Evolutionary conservation across 1,140 invertebrate genomes (phyloP), one percentile per base, ranked within the genome.

Genomic region (Caenorhabditis latens): DNA sequence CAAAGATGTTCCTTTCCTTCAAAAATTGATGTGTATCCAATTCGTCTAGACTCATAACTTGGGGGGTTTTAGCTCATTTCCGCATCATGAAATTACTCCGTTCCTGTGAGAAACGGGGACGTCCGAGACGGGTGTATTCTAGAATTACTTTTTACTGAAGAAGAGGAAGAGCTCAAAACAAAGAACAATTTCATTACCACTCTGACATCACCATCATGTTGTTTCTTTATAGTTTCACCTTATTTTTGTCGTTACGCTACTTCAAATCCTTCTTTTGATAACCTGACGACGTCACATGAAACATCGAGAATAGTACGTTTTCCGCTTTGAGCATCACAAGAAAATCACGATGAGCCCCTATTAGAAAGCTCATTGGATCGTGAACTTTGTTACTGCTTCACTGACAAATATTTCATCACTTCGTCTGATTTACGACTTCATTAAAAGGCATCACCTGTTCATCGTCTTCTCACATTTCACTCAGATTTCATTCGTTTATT

Each of bases 371-470:
- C 65, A 71, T 32, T 11, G 42, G 46, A 71, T 46, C 65, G 65
- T 46, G 6, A 46, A 46, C 14, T 71, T 48, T 46, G 1, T 32
- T 63, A 24, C 9, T 19, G 42, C 40, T 71, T 46, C 65, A 71
- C 40, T 46, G 42, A 71, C 65, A n/a, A 48, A 71, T 67, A 14
- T 67, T 67, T 67, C 63, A 42, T 42, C 63, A 42, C 24, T 32
- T 40, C 13, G 9, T 67, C 32, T 67, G 7, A 67, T 67, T 67
- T 42, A 6, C n/a, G 19, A 40, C 63, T 32, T 67, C 63, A 67
- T 67, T 67, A 67, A 40, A 67, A 67, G 40, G 19, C 63, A 42
- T 67, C 63, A 67, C 63, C 63, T 40, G 63, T 11, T n/a, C n/a
- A 5, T 5, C 21, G 16, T 58, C 57, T n/a, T 53, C 19, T n/a